Conservation (phyloP, 53 echinoderm and acorn worm species). For the Henricia sp. region DNA sequence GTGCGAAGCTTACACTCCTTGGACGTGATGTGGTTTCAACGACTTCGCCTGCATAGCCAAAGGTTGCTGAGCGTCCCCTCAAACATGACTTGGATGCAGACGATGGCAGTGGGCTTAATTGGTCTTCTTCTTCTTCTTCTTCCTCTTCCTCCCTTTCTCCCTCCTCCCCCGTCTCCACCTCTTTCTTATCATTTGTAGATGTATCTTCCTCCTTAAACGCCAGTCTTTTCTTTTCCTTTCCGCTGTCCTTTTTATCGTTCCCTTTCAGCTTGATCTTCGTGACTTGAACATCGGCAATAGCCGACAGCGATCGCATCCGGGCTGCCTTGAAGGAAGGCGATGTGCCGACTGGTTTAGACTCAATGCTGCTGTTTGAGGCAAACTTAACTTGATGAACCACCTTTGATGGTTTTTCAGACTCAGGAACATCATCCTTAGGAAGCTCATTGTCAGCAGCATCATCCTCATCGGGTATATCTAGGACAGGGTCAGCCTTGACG, state of each 20-base stretch:
- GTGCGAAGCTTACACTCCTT: conserved; percentile 83
- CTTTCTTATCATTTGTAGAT: neutral
- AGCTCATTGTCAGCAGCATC: neutral
- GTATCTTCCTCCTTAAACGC: neutral
- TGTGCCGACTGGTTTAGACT: neutral
- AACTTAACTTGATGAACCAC: neutral
- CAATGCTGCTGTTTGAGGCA: conserved; percentile 4
- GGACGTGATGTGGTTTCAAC: conserved; percentile 20
- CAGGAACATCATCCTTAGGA: neutral
- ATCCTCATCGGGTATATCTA: too few species aligned
- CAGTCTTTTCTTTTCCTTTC: conserved; percentile 4
- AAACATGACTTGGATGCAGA: conserved; percentile 25
- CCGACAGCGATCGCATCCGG: conserved; percentile 35
- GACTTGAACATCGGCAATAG: conserved; percentile 38
- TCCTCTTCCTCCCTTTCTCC: neutral
- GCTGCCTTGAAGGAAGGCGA: neutral
- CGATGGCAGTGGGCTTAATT: conserved; percentile 21
- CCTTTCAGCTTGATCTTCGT: conserved; percentile 21
- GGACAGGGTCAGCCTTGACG: too few species aligned
- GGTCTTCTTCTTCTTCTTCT: conserved; percentile 18
- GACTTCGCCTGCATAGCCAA: conserved; percentile 51
- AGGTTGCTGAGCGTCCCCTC: conserved; percentile 50
- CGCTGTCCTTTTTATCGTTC: neutral
- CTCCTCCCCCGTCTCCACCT: neutral
- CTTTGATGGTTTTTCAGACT: neutral